Evolutionary conservation across 2,113 vertebrate species (phyloP).

Genomic region (Scytalopus superciliaris): DNA sequence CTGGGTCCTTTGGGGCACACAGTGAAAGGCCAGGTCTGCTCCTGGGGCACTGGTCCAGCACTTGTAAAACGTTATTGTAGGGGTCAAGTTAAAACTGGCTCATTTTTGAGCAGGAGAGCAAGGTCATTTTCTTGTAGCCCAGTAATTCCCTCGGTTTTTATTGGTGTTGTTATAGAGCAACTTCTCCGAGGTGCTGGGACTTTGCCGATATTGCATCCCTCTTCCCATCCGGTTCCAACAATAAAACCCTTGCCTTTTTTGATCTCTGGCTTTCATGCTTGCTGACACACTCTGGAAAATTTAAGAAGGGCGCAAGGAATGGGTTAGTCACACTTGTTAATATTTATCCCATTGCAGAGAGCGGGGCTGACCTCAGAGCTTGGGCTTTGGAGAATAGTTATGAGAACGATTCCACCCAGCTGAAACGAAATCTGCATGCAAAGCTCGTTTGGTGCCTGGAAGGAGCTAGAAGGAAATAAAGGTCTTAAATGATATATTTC

Average conservation of each 20-base stretch:
- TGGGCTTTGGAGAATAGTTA: conserved; percentile 60
- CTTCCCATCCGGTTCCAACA: conserved; percentile 34
- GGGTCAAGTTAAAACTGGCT: neutral
- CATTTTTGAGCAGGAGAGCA: neutral
- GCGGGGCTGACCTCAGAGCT: conserved; percentile 55
- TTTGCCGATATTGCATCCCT: neutral
- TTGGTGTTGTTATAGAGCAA: neutral
- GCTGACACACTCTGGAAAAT: conserved; percentile 59
- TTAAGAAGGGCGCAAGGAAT: conserved; percentile 59
- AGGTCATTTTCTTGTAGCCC: neutral
- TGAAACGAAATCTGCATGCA: conserved; percentile 63
- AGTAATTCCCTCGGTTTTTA: neutral
- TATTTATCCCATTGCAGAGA: conserved; percentile 54
- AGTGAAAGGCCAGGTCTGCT: neutral
- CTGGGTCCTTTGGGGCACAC: neutral
- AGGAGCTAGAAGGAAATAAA: conserved; percentile 65
- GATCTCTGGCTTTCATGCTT: conserved; percentile 47
- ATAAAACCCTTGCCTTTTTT: conserved; percentile 29
- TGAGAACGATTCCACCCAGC: conserved; percentile 43
- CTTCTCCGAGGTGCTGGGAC: neutral
- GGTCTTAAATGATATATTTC: conserved; percentile 63
- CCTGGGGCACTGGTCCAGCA: neutral
- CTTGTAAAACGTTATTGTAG: neutral
- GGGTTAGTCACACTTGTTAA: conserved; percentile 72
- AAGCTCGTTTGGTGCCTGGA: conserved; percentile 49